Conservation (phyloP, 2,113 vertebrate species). For the Etheostoma cragini region DNA sequence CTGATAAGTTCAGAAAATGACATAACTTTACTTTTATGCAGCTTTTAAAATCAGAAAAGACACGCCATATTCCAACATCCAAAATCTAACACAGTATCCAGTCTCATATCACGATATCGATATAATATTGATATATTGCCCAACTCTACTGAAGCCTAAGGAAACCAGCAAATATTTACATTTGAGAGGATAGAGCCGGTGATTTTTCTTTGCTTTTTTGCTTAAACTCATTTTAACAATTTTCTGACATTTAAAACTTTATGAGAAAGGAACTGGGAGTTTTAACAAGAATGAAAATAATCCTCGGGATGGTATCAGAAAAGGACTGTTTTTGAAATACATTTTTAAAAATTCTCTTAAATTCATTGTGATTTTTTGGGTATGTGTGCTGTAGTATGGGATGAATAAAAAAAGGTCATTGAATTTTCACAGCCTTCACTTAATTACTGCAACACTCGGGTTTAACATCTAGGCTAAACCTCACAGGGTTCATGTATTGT, state of each 20-base stretch:
- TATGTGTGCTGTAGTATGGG: neutral
- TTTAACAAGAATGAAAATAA: neutral
- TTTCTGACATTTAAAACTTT: no score
- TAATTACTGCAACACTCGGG: neutral
- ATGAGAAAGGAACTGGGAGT: neutral
- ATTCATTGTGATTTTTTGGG: neutral
- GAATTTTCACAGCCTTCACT: neutral
- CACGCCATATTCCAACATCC: no score
- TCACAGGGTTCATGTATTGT: conserved; percentile 39
- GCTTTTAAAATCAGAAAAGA: no score
- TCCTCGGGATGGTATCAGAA: neutral
- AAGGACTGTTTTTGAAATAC: neutral
- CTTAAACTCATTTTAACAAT: no score
- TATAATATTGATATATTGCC: no score
- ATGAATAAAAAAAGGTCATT: neutral
- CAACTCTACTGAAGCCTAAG: no score
- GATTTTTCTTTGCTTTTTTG: neutral
- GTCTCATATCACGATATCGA: no score
- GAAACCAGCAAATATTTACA: neutral
- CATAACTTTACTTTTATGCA: no score
- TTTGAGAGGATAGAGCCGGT: no score
- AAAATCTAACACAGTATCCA: no score
- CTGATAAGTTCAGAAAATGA: no score
- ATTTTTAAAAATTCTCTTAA: no score
- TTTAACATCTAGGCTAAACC: conserved; percentile 16